Conservation (phyloP, 2,113 vertebrate species). For the Cyprinodon variegatus region DNA sequence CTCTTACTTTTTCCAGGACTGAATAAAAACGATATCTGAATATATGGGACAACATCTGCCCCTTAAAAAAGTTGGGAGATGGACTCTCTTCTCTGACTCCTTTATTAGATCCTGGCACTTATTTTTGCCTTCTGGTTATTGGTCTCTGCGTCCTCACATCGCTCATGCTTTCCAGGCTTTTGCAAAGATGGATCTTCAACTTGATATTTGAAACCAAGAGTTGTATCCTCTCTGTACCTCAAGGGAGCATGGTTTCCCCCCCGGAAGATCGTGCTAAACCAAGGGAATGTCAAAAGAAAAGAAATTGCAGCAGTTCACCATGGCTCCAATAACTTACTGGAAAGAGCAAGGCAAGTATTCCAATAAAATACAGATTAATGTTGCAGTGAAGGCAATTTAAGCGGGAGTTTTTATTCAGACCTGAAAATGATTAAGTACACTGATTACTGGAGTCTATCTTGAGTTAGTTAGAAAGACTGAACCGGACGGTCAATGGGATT, state of each 20-base stretch:
- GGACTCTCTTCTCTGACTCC: conserved; percentile 32
- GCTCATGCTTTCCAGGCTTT: conserved; percentile 61
- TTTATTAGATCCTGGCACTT: conserved; percentile 71
- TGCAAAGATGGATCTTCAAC: conserved; percentile 55
- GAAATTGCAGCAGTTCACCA: conserved; percentile 37
- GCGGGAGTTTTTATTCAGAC: conserved; percentile 27
- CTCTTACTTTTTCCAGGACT: conserved; percentile 56
- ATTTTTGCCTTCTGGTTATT: conserved; percentile 47
- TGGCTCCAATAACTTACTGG: conserved; percentile 31
- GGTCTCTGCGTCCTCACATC: conserved; percentile 63
- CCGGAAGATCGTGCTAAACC: conserved; percentile 48
- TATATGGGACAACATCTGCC: conserved; percentile 33
- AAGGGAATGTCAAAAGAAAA: conserved; percentile 40
- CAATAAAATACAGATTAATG: conserved; percentile 30
- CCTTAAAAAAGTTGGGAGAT: conserved; percentile 24
- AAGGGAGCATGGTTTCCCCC: conserved; percentile 47
- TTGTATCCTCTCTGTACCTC: conserved; percentile 57
- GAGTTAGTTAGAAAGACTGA: conserved; percentile 34
- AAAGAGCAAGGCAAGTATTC: conserved; percentile 32
- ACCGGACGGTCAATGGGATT: conserved; percentile 23
- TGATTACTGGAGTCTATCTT: conserved; percentile 40
- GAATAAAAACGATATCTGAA: conserved; percentile 28
- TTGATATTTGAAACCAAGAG: conserved; percentile 64
- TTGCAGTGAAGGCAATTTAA: conserved; percentile 33
- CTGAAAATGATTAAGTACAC: conserved; percentile 5